Base-by-base conservation (phyloP, 2,797 vertebrate species). In the Crocodylus rhombifer region DNA sequence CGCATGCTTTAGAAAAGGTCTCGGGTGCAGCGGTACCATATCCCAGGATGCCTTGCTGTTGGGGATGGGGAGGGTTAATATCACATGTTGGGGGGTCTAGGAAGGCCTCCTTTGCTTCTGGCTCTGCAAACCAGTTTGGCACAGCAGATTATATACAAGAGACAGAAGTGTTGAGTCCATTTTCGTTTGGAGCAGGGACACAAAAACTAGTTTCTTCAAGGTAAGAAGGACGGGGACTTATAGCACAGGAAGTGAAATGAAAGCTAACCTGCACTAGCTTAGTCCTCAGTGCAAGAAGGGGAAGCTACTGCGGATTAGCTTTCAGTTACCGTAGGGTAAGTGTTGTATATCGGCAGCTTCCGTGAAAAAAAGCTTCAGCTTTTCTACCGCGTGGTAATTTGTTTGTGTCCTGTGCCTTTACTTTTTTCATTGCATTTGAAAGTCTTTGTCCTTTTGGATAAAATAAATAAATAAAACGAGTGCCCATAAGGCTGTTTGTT, bases 21-120 rank as follows among this genome's bases (percentile, higher is more conserved):
- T 25, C 3, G 11, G 58, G 8, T 56, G 33, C 61, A 21, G 5
- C 0, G 0, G 57, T 89, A 64, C 86, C 16, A 63, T 0, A 0
- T 15, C 61, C 81, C 76, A 10, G 17, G 20, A 30, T 8, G 15
- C 6, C 86, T 79, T 26, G 14, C 56, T 80, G 80, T 25, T 23
- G 79, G 36, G 77, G 42, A 51, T 51, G 42, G 9, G 9, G 2
- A 51, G 42, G 42, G 42, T 51, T 51, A 10, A 51, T 10, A 51
- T 51, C 42, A 51, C 42, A 11, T 51, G 9, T 51, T 51, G 42
- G 42, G 42, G 42, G 10, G 10, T 51, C 42, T 51, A 51, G 9
- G 10, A 51, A 51, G 42, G 42, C 42, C 42, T 71, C 33, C 18
- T 71, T 71, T 71, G 21, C 7, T 42, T 71, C 33, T 25, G 33